A percentile compares a stretch with the other conserved stretches of the same genome.
Conservation (phyloP, 2,113 vertebrate genomes). For the Sclerurus mexicanus region DNA sequence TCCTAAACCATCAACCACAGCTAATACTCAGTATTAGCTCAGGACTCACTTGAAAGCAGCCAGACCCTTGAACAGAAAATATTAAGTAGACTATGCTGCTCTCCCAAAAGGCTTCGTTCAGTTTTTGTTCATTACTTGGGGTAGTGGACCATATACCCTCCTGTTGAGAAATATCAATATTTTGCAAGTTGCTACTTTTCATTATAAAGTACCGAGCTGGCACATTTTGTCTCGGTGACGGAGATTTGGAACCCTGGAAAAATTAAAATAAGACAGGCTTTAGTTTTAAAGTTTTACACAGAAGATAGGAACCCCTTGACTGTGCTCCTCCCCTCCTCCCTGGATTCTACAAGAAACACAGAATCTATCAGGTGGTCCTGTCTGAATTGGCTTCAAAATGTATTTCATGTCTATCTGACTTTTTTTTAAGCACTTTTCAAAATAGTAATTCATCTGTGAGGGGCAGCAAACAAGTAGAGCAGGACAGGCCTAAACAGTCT, state of each 20-base stretch:
- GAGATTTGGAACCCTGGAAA: conserved; percentile 72
- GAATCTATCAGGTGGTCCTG: background rate
- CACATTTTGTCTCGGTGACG: conserved; percentile 68
- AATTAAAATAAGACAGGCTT: background rate
- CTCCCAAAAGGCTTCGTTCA: conserved; percentile 85
- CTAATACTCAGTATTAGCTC: background rate
- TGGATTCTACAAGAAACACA: background rate
- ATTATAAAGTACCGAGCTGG: conserved; percentile 66
- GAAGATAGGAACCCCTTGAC: background rate
- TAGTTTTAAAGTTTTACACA: background rate
- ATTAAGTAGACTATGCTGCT: conserved; percentile 83
- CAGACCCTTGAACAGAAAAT: conserved; percentile 94
- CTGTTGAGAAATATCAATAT: conserved; percentile 90
- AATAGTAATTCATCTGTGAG: background rate
- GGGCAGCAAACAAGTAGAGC: background rate
- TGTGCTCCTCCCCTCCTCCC: background rate
- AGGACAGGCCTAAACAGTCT: background rate
- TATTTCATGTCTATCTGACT: background rate
- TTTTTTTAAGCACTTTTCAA: background rate
- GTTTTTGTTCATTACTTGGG: conserved; percentile 84
- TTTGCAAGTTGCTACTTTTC: conserved; percentile 83
- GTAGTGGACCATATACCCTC: conserved; percentile 93
- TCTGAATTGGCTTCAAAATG: background rate
- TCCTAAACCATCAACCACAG: background rate
- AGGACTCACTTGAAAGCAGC: conserved; percentile 88